Percentiles rank a stretch among this genome's conserved stretches.
phyloP scores from a whole-genome alignment of 2,113 vertebrate species.

The Polyodon spathula region DNA sequence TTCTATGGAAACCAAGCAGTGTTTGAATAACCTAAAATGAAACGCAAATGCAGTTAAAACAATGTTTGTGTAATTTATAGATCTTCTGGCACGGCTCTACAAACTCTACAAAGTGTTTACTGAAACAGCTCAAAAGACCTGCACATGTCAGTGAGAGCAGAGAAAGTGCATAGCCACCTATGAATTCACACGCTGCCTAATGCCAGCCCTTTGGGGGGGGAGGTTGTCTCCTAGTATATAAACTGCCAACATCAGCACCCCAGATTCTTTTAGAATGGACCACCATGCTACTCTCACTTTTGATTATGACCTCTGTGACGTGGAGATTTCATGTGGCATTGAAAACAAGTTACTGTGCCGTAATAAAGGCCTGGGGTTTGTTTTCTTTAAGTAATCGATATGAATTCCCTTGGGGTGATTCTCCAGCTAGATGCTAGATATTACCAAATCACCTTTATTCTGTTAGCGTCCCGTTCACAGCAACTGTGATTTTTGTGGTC shows the following conservation, averaged over 20 bases:
- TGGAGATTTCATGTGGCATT: too few species aligned
- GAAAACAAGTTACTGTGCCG: too few species aligned
- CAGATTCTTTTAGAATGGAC: background rate
- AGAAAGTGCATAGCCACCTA: slow-evolving; percentile 16
- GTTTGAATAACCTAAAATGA: slow-evolving; percentile 55
- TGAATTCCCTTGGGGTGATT: too few species aligned
- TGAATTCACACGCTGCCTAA: slow-evolving; percentile 15
- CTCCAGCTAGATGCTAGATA: too few species aligned
- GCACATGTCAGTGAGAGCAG: slow-evolving; percentile 20
- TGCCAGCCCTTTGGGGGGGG: slow-evolving; percentile 6
- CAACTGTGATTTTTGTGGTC: too few species aligned
- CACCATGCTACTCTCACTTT: background rate
- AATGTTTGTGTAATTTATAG: slow-evolving; percentile 45
- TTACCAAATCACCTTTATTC: too few species aligned
- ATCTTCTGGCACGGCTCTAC: slow-evolving; percentile 39
- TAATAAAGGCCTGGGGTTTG: too few species aligned
- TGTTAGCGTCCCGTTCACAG: too few species aligned
- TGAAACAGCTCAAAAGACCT: slow-evolving; percentile 44
- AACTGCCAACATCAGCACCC: background rate
- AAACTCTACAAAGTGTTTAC: slow-evolving; percentile 42
- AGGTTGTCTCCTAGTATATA: background rate
- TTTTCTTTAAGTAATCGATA: too few species aligned
- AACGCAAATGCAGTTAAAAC: slow-evolving; percentile 52
- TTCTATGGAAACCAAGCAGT: slow-evolving; percentile 40
- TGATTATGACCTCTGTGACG: background rate